Conservation (phyloP, 2,888 invertebrate species). For the Ichneumoninae sp. region DNA sequence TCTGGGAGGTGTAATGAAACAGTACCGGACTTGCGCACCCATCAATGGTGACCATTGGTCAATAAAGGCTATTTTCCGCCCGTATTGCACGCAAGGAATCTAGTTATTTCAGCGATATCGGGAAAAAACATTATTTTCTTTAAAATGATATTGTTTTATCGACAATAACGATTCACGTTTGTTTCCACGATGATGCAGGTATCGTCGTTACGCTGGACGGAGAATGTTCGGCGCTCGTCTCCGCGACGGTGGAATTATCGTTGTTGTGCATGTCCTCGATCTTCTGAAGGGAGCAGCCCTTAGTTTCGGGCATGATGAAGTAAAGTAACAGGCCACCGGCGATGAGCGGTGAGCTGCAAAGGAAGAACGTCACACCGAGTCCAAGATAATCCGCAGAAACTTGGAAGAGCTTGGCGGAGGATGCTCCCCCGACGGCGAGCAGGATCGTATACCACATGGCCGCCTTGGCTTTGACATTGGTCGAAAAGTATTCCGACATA, state of each 20-base stretch:
- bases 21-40: no score
- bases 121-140: no score
- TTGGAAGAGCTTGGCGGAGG: conserved; percentile 46
- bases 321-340: conserved; percentile 3
- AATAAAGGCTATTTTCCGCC: no score
- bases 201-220: neutral
- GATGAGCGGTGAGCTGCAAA: conserved; percentile 34
- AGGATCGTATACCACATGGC: conserved; percentile 24
- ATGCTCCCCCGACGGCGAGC: neutral
- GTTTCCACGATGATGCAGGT: neutral
- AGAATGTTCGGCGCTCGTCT: neutral
- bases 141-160: no score
- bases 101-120: no score
- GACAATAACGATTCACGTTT: neutral
- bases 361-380: conserved; percentile 51
- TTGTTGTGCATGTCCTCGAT: conserved; percentile 11
- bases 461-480: conserved; percentile 65
- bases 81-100: no score
- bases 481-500: conserved; percentile 68
- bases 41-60: no score
- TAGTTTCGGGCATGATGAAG: conserved; percentile 66
- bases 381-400: conserved; percentile 33
- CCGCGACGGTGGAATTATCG: neutral
- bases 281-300: conserved; percentile 1
- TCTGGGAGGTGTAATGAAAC: no score